Base-by-base conservation (phyloP, 2,888 invertebrate species). In the Callyntrura sp. region DNA sequence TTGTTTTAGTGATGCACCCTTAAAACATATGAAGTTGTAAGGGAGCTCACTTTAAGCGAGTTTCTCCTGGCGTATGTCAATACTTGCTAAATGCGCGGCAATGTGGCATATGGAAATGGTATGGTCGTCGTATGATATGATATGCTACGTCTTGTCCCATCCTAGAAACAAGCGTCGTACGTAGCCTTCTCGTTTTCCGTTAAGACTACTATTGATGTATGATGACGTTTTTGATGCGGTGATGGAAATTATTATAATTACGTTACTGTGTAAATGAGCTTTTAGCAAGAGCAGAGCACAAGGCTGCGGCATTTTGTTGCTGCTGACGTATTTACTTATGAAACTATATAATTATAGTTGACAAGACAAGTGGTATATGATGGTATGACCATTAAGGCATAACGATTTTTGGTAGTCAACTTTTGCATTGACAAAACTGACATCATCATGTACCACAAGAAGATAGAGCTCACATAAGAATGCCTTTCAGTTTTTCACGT, bases 311-410 rank as follows among this genome's bases (percentile, higher is more conserved):
- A 28, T 14, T 28, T 14, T 35, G 51, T 14, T 48, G 25, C 25
- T 76, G 76, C 76, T 76, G 76, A 73, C 70, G 45, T 73, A 73
- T 48, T 73, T 73, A 48, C 45, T 73, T 73, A 20, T 48, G 70
- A 48, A 20, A 73, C 70, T 73, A 45, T 73, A 45, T 48, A 73
- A 73, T 73, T 73, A 73, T 45, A 17, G 11, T 70, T n/a, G n/a
- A 35, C 35, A 35, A 6, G 35, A 35, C 35, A 35, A 35, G 35
- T 35, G 6, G 2, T 4, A 35, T 35, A 35, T 35, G 2, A 35
- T 35, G 35, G 35, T 35, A 35, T 35, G 35, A 4, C 35, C 35
- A 35, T 35, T 35, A 35, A 35, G 35, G 35, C 35, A 35, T 4
- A 35, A 35, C 6, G 6, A 4, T 4, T 35, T 35, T 35, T 35